phyloP scores from a whole-genome alignment of 2,888 invertebrate genomes.

The Hydrotaea diabolus region DNA sequence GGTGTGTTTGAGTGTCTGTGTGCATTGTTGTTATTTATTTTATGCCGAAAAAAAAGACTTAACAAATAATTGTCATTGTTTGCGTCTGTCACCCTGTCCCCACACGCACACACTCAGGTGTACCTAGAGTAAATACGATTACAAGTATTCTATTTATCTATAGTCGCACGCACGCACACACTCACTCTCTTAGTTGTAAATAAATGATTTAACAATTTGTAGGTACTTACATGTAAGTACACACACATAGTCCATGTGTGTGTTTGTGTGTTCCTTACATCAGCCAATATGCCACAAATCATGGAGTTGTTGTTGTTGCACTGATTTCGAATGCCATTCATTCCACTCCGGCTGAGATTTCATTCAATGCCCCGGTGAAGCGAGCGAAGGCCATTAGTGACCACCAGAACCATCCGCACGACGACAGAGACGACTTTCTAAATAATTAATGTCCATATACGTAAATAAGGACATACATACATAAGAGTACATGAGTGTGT shows the following conservation, averaged over 20 bases:
- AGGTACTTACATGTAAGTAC: background rate
- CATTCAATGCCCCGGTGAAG: background rate
- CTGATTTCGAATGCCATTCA: slow-evolving; percentile 3
- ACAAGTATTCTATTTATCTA: background rate
- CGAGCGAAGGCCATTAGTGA: background rate
- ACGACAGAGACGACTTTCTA: background rate
- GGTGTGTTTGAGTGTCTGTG: background rate
- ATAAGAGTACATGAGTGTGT: background rate
- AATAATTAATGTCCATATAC: slow-evolving; percentile 22
- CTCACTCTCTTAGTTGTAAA: background rate
- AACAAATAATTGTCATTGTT: background rate
- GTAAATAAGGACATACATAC: background rate
- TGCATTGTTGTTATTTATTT: background rate
- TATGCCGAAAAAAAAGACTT: background rate
- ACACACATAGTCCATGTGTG: background rate
- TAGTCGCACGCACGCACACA: background rate
- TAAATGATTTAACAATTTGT: background rate
- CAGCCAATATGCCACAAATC: background rate
- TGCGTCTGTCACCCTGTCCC: no score
- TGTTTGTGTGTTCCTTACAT: background rate
- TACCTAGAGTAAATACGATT: background rate
- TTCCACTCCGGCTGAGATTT: slow-evolving; percentile 1
- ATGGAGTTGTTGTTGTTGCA: background rate
- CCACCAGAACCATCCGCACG: background rate
- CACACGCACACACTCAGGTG: background rate